A percentile compares a stretch with the other conserved stretches of the same genome.
phyloP scores from a whole-genome alignment of 1,140 invertebrate genomes.

The Nylanderia fulva region DNA sequence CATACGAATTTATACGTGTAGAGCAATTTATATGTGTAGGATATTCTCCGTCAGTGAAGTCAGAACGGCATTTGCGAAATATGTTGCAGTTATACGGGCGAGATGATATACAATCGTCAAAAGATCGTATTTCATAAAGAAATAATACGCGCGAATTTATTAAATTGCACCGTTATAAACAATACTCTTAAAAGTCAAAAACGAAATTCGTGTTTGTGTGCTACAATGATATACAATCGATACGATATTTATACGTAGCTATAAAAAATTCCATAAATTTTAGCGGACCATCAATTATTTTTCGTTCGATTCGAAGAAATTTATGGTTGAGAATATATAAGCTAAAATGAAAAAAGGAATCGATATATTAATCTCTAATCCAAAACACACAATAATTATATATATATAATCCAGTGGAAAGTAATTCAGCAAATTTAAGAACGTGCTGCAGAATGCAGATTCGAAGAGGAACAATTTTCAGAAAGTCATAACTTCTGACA shows the following conservation, averaged over 20 bases:
- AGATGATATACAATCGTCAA: conserved; percentile 39
- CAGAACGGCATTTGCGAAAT: conserved; percentile 19
- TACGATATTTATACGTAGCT: not conserved
- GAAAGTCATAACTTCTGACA: not conserved
- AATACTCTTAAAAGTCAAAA: conserved; percentile 1
- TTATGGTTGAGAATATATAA: not conserved
- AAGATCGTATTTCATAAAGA: conserved; percentile 55
- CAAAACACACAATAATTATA: too few relatives aligned
- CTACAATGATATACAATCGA: not conserved
- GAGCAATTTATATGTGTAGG: conserved; percentile 20
- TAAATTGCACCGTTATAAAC: conserved; percentile 20
- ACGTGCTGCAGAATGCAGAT: not conserved
- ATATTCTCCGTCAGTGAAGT: not conserved
- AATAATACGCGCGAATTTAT: conserved; percentile 41
- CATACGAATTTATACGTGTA: conserved; percentile 16
- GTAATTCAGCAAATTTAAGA: not conserved
- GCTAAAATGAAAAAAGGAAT: not conserved
- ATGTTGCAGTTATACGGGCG: conserved; percentile 15
- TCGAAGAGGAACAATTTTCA: not conserved
- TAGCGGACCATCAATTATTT: not conserved
- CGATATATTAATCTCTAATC: not conserved
- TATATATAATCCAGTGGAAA: not conserved
- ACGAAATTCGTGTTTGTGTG: conserved; percentile 1
- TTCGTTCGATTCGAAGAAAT: not conserved
- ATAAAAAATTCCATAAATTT: not conserved